phyloP scores from a whole-genome alignment of 2,888 invertebrate species.

The Chrysotoxum bicinctum region DNA sequence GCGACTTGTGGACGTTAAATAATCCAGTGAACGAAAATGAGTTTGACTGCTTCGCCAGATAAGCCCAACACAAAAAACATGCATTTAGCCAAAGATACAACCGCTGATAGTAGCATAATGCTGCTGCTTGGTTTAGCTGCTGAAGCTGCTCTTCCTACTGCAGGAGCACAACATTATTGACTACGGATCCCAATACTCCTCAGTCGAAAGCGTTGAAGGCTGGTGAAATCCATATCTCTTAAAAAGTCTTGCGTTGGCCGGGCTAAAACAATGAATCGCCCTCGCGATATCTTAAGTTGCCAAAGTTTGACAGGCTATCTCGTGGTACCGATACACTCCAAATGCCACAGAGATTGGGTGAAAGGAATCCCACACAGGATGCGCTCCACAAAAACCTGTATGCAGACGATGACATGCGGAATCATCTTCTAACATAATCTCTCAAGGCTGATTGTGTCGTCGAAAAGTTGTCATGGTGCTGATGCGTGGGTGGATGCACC shows the following conservation, averaged over 20 bases:
- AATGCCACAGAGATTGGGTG: conserved; percentile 60
- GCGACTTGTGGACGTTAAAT: conserved; percentile 59
- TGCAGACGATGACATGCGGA: conserved; percentile 51
- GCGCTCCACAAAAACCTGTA: conserved; percentile 43
- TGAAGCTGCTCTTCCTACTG: conserved; percentile 40
- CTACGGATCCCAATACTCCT: conserved; percentile 8
- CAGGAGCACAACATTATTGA: conserved; percentile 44
- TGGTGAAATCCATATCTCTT: conserved; percentile 64
- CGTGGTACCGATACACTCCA: conserved; percentile 55
- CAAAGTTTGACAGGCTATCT: conserved; percentile 70
- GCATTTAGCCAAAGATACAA: conserved; percentile 72
- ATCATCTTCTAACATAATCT: conserved; percentile 69
- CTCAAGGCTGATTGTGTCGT: conserved; percentile 56
- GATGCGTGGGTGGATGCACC: conserved; percentile 64
- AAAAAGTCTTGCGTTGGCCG: conserved; percentile 31
- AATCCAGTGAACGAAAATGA: conserved; percentile 71
- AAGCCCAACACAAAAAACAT: conserved; percentile 72
- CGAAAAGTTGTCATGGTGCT: conserved; percentile 8
- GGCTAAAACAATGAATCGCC: conserved; percentile 68
- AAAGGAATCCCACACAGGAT: conserved; percentile 72
- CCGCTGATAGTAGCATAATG: conserved; percentile 62
- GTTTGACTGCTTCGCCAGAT: conserved; percentile 70
- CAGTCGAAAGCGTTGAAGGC: conserved; percentile 24
- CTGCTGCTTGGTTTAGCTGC: conserved; percentile 57
- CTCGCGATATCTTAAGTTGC: conserved; percentile 70